phyloP scores from a whole-genome alignment of 2,113 vertebrate species.

The Leptobrachium ailaonicum region DNA sequence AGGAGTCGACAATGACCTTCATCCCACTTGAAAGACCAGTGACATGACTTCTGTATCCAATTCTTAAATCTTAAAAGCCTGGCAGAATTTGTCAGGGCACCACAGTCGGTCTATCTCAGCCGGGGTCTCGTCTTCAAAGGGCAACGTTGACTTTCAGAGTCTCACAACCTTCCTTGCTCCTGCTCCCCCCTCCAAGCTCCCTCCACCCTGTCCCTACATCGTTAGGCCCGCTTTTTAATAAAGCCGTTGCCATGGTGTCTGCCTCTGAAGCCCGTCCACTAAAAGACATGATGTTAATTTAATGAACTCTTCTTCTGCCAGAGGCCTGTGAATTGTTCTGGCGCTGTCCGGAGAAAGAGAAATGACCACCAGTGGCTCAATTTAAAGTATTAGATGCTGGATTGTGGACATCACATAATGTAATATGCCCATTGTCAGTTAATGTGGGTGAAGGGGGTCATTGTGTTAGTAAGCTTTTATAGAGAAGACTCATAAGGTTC shows the following conservation, averaged over 20 bases:
- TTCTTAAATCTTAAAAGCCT: constrained; percentile 26
- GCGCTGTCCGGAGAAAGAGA: constrained; percentile 4
- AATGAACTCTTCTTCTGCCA: constrained; percentile 54
- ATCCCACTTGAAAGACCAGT: constrained; percentile 18
- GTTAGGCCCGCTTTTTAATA: constrained; percentile 51
- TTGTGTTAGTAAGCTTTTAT: too few species aligned
- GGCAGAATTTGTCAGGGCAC: constrained; percentile 37
- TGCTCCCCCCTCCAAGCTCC: constrained; percentile 3
- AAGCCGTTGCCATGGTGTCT: constrained; percentile 53
- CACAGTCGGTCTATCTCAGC: constrained; percentile 30
- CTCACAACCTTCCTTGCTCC: constrained; percentile 38
- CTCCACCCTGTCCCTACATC: constrained; percentile 26
- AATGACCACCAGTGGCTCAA: not conserved
- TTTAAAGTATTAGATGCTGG: too few species aligned
- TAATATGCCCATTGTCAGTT: too few species aligned
- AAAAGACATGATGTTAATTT: constrained; percentile 55
- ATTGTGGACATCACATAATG: too few species aligned
- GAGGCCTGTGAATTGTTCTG: constrained; percentile 26
- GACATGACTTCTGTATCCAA: constrained; percentile 4
- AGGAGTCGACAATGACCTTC: not conserved
- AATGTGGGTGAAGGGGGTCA: too few species aligned
- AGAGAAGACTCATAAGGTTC: too few species aligned
- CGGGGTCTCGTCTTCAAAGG: constrained; percentile 45
- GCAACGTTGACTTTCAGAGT: constrained; percentile 39
- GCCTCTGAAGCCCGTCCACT: constrained; percentile 50